Base-by-base conservation (phyloP, 2,888 invertebrate species). In the Cheilosia soror region DNA sequence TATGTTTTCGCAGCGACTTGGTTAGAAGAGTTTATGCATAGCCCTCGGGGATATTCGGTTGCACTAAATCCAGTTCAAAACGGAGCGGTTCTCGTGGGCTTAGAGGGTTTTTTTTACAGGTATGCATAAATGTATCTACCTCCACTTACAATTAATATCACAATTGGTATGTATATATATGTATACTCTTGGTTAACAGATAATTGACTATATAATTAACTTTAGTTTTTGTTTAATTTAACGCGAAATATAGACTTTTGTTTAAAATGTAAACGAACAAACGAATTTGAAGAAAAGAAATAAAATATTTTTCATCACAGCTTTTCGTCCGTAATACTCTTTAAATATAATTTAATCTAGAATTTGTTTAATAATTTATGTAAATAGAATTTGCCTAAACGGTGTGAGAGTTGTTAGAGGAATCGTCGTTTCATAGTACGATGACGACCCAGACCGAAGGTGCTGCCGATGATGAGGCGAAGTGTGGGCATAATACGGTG, bases 181-280 rank as follows among this genome's bases (percentile, higher is more conserved):
- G 44, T 63, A 49, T 44, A 29, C 55, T 60, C 27, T 29, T 58
- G 33, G 31, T 37, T 78, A 83, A 83, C 73, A 69, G 37, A 83
- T 84, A 84, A 84, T 84, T 84, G 84, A 84, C 84, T 80, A 84
- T 51, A 71, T 69, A 84, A 84, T 80, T 73, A 78, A 77, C 60
- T 68, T 51, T 15, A 55, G 20, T 71, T 62, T 51, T 44, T 27
- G 33, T 63, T 37, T 51, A 42, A 58, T 73, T 65, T 60, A 79
- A 83, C 83, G 73, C 63, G 47, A 44, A 83, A 83, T 83, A 78
- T 33, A 83, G 25, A 73, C 31, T 65, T 29, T n/a, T 37, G 31
- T 69, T 47, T 3, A 4, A 20, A 31, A 65, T 53, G 33, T 53
- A 40, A 73, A 79, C 42, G n/a, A 42, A 73, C 68, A 44, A 68